phyloP scores from a whole-genome alignment of 2,797 vertebrate species.

The Ceyx erithaca region DNA sequence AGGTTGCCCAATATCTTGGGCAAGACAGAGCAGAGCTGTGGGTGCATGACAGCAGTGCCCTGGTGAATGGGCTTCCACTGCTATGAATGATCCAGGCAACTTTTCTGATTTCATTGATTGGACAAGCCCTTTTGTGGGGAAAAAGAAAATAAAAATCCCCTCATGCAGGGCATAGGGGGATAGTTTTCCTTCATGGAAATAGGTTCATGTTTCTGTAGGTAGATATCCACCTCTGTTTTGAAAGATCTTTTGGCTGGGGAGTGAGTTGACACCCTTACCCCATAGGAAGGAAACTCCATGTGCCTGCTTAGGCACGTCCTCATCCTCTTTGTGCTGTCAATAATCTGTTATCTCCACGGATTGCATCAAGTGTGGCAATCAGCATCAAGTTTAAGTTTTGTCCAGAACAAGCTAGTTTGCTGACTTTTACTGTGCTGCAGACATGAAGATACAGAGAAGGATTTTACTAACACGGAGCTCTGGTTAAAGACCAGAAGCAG shows the following conservation, averaged over 20 bases:
- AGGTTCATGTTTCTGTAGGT: neutral
- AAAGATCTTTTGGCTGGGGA: neutral
- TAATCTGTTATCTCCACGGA: neutral
- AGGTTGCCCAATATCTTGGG: neutral
- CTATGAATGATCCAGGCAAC: neutral
- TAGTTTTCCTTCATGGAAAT: neutral
- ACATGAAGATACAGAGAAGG: neutral
- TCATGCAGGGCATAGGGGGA: neutral
- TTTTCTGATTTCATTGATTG: neutral
- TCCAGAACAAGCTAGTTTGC: neutral
- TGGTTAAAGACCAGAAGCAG: neutral
- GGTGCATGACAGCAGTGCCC: neutral
- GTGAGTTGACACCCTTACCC: neutral
- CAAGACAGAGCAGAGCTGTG: neutral
- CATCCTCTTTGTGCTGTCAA: neutral
- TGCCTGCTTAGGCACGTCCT: neutral
- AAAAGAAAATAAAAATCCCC: rapidly evolving
- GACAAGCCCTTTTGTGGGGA: neutral
- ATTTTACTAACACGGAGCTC: neutral
- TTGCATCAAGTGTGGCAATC: neutral
- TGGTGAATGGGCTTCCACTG: neutral
- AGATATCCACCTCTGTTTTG: neutral
- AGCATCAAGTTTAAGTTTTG: neutral
- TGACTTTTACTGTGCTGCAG: neutral
- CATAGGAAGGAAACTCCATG: neutral